A percentile compares a stretch with the other conserved stretches of the same genome.
These are phyloP conservation scores for Axea sp. DNA, from an alignment of 2,888 invertebrate species.

Conservation along the genomic window DNA sequence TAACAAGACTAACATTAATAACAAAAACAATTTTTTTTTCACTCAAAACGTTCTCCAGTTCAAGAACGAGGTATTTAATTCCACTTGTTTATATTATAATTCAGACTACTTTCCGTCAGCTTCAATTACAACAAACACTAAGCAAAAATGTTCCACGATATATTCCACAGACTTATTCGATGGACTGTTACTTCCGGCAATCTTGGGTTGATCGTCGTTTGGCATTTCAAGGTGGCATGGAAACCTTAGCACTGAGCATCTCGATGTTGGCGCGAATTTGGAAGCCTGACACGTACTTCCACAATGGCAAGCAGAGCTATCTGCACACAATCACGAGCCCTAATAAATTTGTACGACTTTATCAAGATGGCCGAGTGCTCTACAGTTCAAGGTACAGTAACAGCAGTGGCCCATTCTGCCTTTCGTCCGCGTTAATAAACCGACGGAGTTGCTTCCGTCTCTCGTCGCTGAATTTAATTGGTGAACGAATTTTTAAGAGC, in stretches of 20 bases:
- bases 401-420: not conserved
- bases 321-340: slow-evolving; percentile 91
- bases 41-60: no score
- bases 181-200: slow-evolving; percentile 94
- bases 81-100: no score
- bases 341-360: slow-evolving; percentile 90
- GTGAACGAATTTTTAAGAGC: slow-evolving; percentile 13
- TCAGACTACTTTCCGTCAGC: no score
- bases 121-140: not conserved
- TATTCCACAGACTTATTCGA: slow-evolving; percentile 86
- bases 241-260: slow-evolving; percentile 87
- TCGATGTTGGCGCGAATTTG: slow-evolving; percentile 90
- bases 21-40: no score
- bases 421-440: not conserved
- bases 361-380: slow-evolving; percentile 86
- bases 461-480: slow-evolving; percentile 2
- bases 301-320: slow-evolving; percentile 90
- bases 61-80: no score
- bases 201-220: slow-evolving; percentile 90
- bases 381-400: slow-evolving; percentile 85
- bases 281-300: slow-evolving; percentile 93
- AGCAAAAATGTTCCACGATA: slow-evolving; percentile 14
- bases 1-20: no score
- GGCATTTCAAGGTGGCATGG: slow-evolving; percentile 84
- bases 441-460: not conserved